Conservation (phyloP, 2,888 invertebrate species). For the Pandemis heparana region DNA sequence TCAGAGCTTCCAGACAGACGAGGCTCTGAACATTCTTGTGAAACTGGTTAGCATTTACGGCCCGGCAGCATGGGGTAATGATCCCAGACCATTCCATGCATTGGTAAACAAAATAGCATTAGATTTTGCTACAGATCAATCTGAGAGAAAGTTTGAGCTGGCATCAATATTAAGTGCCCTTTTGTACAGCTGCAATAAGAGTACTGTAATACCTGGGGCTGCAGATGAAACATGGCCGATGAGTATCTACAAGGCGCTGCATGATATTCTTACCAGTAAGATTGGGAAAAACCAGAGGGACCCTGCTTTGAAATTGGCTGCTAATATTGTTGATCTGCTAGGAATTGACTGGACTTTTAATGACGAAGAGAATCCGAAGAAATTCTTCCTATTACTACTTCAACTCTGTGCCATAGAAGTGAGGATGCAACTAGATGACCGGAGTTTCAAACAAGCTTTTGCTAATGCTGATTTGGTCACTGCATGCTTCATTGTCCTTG, state of each 20-base stretch:
- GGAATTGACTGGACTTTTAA: conserved; percentile 94
- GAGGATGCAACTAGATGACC: conserved; percentile 96
- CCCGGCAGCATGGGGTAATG: conserved; percentile 90
- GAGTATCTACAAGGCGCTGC: conserved; percentile 92
- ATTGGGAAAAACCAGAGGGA: conserved; percentile 95
- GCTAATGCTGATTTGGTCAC: conserved; percentile 92
- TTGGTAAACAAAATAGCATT: conserved; percentile 93
- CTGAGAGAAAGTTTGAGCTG: conserved; percentile 95
- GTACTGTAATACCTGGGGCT: conserved; percentile 87
- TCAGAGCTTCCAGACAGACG: conserved; percentile 95
- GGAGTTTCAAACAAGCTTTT: conserved; percentile 92
- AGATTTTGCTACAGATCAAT: conserved; percentile 95
- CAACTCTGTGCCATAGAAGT: conserved; percentile 97
- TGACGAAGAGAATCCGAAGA: conserved; percentile 92
- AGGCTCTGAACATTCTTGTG: conserved; percentile 93
- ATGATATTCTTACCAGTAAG: conserved; percentile 94
- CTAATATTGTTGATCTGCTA: conserved; percentile 91
- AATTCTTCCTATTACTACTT: conserved; percentile 92
- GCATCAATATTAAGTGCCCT: conserved; percentile 92
- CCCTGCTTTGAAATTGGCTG: conserved; percentile 93
- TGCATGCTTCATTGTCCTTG: conserved; percentile 93
- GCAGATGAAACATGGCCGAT: conserved; percentile 92
- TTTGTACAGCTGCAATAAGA: conserved; percentile 89
- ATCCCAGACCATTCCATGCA: conserved; percentile 92
- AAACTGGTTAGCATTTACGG: conserved; percentile 91